Evolutionary conservation across 2,888 invertebrate genomes (phyloP).

Genomic region (Yponomeuta plumbellus): DNA sequence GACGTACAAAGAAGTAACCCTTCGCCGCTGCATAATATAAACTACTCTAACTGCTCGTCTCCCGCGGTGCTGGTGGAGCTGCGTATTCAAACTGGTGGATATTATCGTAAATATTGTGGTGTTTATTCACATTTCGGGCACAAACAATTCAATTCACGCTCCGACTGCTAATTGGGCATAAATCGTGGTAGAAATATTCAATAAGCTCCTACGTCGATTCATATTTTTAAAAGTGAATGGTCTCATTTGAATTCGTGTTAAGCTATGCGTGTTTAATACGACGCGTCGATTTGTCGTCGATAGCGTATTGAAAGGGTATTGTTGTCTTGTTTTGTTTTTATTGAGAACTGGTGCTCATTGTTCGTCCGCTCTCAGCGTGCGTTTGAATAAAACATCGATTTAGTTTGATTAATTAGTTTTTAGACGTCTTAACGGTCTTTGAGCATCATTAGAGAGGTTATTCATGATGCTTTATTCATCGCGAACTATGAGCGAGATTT

Average conservation of each 20-base stretch:
- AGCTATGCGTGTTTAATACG: constrained; percentile 57
- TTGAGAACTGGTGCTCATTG: constrained; percentile 28
- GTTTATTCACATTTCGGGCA: constrained; percentile 70
- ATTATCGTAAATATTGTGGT: constrained; percentile 75
- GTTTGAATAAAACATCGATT: constrained; percentile 33
- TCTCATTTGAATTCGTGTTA: constrained; percentile 63
- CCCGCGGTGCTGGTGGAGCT: constrained; percentile 54
- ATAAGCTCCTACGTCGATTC: constrained; percentile 70
- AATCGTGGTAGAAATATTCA: constrained; percentile 71
- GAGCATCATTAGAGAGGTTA: constrained; percentile 39
- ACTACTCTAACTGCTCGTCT: constrained; percentile 24
- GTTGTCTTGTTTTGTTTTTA: constrained; percentile 34
- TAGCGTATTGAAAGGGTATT: constrained; percentile 40
- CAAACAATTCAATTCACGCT: constrained; percentile 76
- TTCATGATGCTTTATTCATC: constrained; percentile 23
- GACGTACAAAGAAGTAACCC: constrained; percentile 70
- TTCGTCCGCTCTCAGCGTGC: constrained; percentile 26
- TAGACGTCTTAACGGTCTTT: constrained; percentile 32
- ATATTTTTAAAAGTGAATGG: constrained; percentile 57
- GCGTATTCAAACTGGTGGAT: constrained; percentile 63
- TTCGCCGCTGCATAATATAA: constrained; percentile 65
- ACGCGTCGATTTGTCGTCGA: constrained; percentile 52
- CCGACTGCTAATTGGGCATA: constrained; percentile 71
- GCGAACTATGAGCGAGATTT: constrained; percentile 27
- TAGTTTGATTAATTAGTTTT: constrained; percentile 43